phyloP scores from a whole-genome alignment of 2,797 vertebrate genomes.

The Adrianichthys oophorus region DNA sequence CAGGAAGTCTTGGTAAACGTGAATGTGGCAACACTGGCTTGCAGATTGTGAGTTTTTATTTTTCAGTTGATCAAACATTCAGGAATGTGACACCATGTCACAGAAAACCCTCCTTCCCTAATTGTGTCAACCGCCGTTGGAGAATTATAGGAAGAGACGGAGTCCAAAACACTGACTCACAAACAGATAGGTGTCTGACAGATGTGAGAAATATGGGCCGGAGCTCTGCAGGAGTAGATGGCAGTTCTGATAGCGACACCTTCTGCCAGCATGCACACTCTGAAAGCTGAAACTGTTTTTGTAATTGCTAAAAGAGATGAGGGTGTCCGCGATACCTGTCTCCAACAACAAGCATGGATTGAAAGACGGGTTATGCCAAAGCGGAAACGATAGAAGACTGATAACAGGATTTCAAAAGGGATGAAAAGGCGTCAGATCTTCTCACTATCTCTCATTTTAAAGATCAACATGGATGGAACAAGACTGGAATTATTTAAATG shows the following conservation, averaged over 20 bases:
- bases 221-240: background rate
- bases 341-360: background rate
- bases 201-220: slow-evolving; percentile 1
- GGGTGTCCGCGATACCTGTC: slow-evolving; percentile 8
- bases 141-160: background rate
- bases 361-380: background rate
- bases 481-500: no score
- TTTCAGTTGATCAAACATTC: background rate
- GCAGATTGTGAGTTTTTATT: background rate
- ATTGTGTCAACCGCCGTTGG: background rate
- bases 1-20: background rate
- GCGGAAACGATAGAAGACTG: background rate
- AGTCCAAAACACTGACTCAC: slow-evolving; percentile 1
- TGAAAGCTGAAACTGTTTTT: background rate
- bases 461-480: no score
- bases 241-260: slow-evolving; percentile 4
- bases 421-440: no score
- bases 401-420: no score
- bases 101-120: background rate
- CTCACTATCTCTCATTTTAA: no score
- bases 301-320: background rate
- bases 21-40: background rate
- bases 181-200: background rate
- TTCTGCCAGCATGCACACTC: background rate
- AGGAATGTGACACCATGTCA: slow-evolving; percentile 16